Evolutionary conservation across 1,140 invertebrate genomes (phyloP), one percentile per base, ranked within the genome.

Genomic region (Sminthurinus signatus): DNA sequence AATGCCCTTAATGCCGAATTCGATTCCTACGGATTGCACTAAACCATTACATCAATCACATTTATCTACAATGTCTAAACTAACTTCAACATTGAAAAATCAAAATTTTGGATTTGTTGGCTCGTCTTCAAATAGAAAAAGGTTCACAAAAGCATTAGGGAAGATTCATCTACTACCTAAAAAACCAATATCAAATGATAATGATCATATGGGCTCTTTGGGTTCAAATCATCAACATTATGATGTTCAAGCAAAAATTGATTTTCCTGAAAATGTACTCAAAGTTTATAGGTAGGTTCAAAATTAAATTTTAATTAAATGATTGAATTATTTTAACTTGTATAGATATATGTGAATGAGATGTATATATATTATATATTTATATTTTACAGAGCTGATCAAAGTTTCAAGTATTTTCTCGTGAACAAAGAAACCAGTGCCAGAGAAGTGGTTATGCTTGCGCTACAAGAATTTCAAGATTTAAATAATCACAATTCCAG

Each of bases 341-440:
- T 39, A 55, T 31, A 12, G 8, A 28, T 15, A 55, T 10, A 31
- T 5, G 28, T 28, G 25, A 14, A 25, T 8, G 12, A 10, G n/a
- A n/a, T n/a, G n/a, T n/a, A n/a, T n/a, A n/a, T n/a, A n/a, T n/a
- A n/a, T 58, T 58, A 29, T 32, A 15, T 60, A 21, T 10, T 52
- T 52, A 10, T 52, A 25, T 93, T 93, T n/a, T 93, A 89, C 74
- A 89, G 91, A 80, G 84, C 90, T 27, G 96, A 99, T 81, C 96
- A 98, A 80, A 91, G 90, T 2, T 98, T 90, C 81, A 98, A 98
- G 80, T 98, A 96, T 80, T 83, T 99, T 60, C 83, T 96, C 44
- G 91, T 99, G 54, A 92, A 96, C 76, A 97, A 97, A 75, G 96
- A 99, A 77, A 99, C 96, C 2, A 98, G 93, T 27, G 94, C 96